A percentile compares a stretch with the other conserved stretches of the same genome.
phyloP scores from a whole-genome alignment of 2,113 vertebrate genomes.

The Pluvianellus socialis region DNA sequence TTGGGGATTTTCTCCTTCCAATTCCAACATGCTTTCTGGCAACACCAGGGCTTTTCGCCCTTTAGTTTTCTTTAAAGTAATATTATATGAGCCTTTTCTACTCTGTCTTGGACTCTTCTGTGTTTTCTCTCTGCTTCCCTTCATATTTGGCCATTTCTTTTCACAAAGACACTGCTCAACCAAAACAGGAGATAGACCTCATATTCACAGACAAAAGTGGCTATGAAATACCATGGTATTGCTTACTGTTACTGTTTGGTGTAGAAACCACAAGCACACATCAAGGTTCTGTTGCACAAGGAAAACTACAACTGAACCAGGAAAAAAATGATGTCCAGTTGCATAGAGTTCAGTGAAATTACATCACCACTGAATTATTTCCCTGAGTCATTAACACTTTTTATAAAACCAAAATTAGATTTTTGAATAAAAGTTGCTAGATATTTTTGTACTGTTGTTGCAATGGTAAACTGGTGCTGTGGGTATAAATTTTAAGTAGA shows the following conservation, averaged over 20 bases:
- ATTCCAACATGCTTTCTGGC: neutral
- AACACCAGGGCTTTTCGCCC: neutral
- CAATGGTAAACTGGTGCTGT: neutral
- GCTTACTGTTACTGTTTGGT: neutral
- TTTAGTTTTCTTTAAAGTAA: neutral
- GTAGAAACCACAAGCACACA: neutral
- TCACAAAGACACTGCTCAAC: neutral
- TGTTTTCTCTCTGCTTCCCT: neutral
- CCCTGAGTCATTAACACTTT: neutral
- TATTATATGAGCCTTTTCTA: neutral
- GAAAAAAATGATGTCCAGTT: neutral
- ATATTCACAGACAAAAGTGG: neutral
- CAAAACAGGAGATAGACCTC: neutral
- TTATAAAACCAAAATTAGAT: neutral
- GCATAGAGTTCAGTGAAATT: neutral
- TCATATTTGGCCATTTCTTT: neutral
- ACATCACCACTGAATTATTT: neutral
- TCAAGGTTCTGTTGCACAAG: neutral
- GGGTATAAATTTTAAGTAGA: neutral
- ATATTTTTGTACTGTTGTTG: neutral
- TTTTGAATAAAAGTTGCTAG: neutral
- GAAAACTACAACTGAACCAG: neutral
- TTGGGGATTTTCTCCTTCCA: neutral
- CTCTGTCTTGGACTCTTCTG: neutral
- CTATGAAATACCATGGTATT: neutral